Conservation (phyloP, 1,140 invertebrate genomes). For the Notospermus geniculatus region DNA sequence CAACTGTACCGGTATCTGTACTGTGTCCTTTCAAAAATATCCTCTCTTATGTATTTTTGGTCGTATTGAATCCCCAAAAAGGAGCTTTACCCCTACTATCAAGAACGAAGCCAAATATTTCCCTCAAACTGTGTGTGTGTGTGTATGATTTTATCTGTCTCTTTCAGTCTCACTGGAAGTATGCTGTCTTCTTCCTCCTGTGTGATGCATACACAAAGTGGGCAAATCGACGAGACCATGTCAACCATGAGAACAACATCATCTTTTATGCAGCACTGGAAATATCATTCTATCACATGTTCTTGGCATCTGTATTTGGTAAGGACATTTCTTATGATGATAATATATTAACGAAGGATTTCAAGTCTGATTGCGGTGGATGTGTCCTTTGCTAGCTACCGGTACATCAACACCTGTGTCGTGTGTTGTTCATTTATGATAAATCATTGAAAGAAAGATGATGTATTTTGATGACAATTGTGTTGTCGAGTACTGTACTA, state of each 20-base stretch:
- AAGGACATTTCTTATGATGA: not conserved
- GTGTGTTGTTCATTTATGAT: not conserved
- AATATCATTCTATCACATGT: conserved; percentile 43
- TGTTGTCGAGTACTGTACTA: not conserved
- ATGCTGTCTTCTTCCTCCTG: conserved; percentile 38
- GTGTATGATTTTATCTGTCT: too few species aligned
- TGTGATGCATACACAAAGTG: conserved; percentile 47
- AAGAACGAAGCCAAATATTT: too few species aligned
- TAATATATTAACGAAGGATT: not conserved
- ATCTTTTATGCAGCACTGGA: conserved; percentile 45
- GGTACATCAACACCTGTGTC: not conserved
- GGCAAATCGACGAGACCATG: conserved; percentile 2
- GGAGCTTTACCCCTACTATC: too few species aligned
- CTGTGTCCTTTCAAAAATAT: too few species aligned
- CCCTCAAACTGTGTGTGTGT: too few species aligned
- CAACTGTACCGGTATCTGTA: too few species aligned
- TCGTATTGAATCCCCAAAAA: too few species aligned
- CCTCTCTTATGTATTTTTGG: too few species aligned
- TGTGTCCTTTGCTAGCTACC: not conserved
- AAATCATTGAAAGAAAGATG: not conserved
- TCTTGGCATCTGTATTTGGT: conserved; percentile 34
- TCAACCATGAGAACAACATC: conserved; percentile 22
- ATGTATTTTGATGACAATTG: not conserved
- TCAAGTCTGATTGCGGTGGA: too few species aligned
- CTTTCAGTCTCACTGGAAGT: conserved; percentile 41